Conservation (phyloP, 2,888 invertebrate species). For the Ommatoiulus sabulosus region DNA sequence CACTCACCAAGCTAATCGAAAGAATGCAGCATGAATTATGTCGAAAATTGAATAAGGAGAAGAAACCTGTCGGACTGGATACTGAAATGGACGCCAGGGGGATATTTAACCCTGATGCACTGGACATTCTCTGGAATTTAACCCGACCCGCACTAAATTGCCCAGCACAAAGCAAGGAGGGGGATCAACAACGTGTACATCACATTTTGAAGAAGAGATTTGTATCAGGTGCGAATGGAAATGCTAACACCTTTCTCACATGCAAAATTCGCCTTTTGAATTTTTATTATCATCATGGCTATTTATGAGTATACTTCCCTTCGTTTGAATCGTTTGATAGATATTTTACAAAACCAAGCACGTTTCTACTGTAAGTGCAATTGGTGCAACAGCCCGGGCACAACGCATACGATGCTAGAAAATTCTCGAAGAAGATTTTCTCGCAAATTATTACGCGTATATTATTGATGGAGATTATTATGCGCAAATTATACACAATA, state of each 20-base stretch:
- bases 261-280: not conserved
- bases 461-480: no score
- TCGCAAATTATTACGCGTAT: no score
- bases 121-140: not conserved
- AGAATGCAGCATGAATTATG: not conserved
- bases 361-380: no score
- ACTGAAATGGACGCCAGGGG: not conserved
- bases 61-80: slow-evolving; percentile 4
- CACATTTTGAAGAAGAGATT: not conserved
- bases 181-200: not conserved
- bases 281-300: not conserved
- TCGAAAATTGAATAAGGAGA: not conserved
- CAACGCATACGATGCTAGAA: no score
- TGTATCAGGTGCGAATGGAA: not conserved
- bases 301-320: not conserved
- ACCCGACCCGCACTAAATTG: slow-evolving; percentile 37
- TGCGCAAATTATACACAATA: no score
- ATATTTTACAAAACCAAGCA: not conserved
- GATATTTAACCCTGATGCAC: slow-evolving; percentile 29
- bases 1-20: not conserved
- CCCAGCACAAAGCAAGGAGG: not conserved
- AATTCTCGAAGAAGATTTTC: no score
- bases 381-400: no score
- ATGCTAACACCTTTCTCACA: not conserved
- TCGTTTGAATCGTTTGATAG: not conserved